Evolutionary conservation across 2,888 invertebrate genomes (phyloP).

Genomic region (Ectropis crepuscularia): DNA sequence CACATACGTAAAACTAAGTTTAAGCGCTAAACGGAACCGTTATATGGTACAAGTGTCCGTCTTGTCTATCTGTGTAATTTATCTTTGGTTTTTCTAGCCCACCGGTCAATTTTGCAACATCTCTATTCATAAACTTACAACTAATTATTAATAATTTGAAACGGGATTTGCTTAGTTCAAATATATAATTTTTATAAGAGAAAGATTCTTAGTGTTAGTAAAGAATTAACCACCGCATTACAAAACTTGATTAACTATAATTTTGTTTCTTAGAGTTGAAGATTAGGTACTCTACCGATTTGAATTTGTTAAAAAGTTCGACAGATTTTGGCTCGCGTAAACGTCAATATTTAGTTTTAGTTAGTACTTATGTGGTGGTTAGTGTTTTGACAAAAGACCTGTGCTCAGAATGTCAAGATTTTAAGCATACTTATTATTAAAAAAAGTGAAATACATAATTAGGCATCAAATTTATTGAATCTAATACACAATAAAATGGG

Average conservation of each 20-base stretch:
- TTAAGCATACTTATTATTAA: slow-evolving; percentile 17
- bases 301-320: too few species aligned
- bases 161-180: slow-evolving; percentile 59
- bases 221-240: slow-evolving; percentile 10
- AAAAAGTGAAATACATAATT: slow-evolving; percentile 7
- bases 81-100: slow-evolving; percentile 84
- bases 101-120: slow-evolving; percentile 69
- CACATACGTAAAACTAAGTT: slow-evolving; percentile 64
- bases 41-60: slow-evolving; percentile 76
- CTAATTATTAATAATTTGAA: slow-evolving; percentile 51
- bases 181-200: slow-evolving; percentile 44
- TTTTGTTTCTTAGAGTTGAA: too few species aligned
- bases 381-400: slow-evolving; percentile 24
- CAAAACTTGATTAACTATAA: too few species aligned
- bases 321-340: too few species aligned
- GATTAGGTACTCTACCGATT: too few species aligned
- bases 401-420: slow-evolving; percentile 5
- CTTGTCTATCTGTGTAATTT: slow-evolving; percentile 62
- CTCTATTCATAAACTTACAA: slow-evolving; percentile 52
- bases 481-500: too few species aligned
- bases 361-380: slow-evolving; percentile 6
- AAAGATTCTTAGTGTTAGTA: slow-evolving; percentile 37
- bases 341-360: too few species aligned
- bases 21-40: slow-evolving; percentile 59
- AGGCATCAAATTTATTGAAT: background rate